These are phyloP conservation scores for Zhengitettix transpicula DNA, from an alignment of 2,888 invertebrate species.

Conservation along the genomic window DNA sequence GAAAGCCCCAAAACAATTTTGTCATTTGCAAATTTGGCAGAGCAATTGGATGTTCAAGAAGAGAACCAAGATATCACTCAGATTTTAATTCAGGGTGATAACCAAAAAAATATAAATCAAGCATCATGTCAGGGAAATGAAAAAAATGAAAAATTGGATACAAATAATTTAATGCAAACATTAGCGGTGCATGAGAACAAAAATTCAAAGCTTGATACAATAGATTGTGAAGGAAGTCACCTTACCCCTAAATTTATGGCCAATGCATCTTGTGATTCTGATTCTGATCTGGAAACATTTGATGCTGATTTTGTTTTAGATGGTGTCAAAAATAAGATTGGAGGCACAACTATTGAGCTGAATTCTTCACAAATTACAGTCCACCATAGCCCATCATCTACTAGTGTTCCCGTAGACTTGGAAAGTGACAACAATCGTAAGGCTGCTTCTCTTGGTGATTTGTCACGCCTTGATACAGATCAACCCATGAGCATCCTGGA, in stretches of 20 bases:
- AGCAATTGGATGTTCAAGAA: too few relatives aligned
- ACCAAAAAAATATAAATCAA: too few relatives aligned
- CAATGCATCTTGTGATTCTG: slow-evolving; percentile 23
- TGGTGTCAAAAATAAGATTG: slow-evolving; percentile 17
- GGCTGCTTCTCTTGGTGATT: slow-evolving; percentile 63
- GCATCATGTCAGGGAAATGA: too few relatives aligned
- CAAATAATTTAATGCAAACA: too few relatives aligned
- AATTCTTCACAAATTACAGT: slow-evolving; percentile 59
- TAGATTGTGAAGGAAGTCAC: background rate
- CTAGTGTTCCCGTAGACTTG: background rate
- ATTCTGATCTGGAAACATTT: slow-evolving; percentile 23
- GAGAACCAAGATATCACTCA: too few relatives aligned
- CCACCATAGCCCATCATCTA: slow-evolving; percentile 35
- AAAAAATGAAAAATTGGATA: too few relatives aligned
- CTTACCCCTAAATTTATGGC: background rate
- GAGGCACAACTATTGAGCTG: slow-evolving; percentile 48
- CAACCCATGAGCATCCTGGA: slow-evolving; percentile 28
- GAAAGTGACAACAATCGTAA: slow-evolving; percentile 46
- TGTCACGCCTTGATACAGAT: slow-evolving; percentile 45
- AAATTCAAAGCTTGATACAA: too few relatives aligned
- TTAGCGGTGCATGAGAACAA: too few relatives aligned
- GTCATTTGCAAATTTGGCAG: too few relatives aligned
- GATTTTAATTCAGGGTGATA: too few relatives aligned
- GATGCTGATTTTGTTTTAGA: slow-evolving; percentile 3
- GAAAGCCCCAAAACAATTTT: too few relatives aligned